Conservation (phyloP, 1,140 invertebrate genomes). For the Diuraphis noxia region DNA sequence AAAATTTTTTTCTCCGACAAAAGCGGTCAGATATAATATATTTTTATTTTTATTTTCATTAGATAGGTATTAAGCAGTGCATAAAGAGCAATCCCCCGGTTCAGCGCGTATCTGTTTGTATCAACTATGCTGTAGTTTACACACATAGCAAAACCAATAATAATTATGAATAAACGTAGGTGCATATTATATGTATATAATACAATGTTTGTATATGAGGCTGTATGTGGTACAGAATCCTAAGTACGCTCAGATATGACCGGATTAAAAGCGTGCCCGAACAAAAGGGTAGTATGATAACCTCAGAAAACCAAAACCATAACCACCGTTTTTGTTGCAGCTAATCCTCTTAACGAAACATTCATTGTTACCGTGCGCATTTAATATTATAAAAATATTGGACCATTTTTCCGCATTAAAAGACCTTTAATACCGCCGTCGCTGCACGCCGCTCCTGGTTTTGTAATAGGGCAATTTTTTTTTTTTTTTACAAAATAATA, state of each 20-base stretch:
- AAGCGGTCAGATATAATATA: neutral
- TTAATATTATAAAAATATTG: neutral
- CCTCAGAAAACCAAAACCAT: conserved; percentile 45
- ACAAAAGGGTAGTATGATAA: neutral
- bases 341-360: conserved; percentile 52
- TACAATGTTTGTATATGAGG: neutral
- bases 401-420: conserved; percentile 40
- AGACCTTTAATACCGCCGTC: neutral
- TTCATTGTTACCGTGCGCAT: conserved; percentile 12
- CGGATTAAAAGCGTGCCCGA: conserved; percentile 24
- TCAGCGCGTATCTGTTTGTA: neutral
- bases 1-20: neutral
- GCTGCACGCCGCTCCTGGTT: neutral
- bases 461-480: neutral
- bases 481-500: conserved; percentile 27
- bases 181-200: neutral
- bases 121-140: neutral
- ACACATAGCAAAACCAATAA: neutral
- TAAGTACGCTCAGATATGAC: neutral
- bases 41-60: neutral
- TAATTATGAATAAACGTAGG: neutral
- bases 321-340: conserved; percentile 23
- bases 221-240: neutral
- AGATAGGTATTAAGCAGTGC: neutral
- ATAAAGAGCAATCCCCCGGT: neutral